Evolutionary conservation across 2,888 invertebrate species (phyloP), one percentile per base, ranked within the genome.

Genomic region (Lysandra bellargus): DNA sequence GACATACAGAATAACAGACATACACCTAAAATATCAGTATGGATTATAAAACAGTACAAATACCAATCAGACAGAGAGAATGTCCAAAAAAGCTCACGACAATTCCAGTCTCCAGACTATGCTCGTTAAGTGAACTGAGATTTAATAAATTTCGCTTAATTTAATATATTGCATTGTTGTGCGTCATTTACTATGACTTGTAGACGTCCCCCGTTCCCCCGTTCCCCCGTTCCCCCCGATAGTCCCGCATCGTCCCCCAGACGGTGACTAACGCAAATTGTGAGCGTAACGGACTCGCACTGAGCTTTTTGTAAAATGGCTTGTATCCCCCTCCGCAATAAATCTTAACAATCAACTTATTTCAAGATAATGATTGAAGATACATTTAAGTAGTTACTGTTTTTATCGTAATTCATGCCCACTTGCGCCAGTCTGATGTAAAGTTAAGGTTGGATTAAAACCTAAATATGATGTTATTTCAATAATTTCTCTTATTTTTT

Each of bases 101-200:
- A n/a, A 61, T 61, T 7, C 60, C n/a, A 61, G 23, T n/a, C 17
- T n/a, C 17, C 23, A 30, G 12, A 49, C 49, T 49, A 61, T 60
- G 9, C 64, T 30, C 17, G 5, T 69, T 12, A 69, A 69, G 69
- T 69, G 1, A 64, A 64, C 44, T 9, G 49, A 75, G 23, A 75
- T 49, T 23, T 75, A 49, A 75, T 49, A 75, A 4, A 49, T 75
- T 49, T 75, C 49, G 49, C 49, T 30, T 49, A 49, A 49, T 49
- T 75, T 75, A 75, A 75, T 75, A 75, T 75, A 75, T 75, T 44
- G 44, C 75, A 5, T 80, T 78, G 81, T 57, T 64, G 73, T 81
- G 84, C 83, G 82, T 86, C 88, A 89, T 89, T 90, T 87, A 90
- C 82, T 88, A 88, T 88, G 87, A 87, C 86, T 88, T 88, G 88